A percentile compares a stretch with the other conserved stretches of the same genome.
These are phyloP conservation scores for Heliconius ethilla DNA, from an alignment of 2,888 invertebrate species.

Conservation along the genomic window DNA sequence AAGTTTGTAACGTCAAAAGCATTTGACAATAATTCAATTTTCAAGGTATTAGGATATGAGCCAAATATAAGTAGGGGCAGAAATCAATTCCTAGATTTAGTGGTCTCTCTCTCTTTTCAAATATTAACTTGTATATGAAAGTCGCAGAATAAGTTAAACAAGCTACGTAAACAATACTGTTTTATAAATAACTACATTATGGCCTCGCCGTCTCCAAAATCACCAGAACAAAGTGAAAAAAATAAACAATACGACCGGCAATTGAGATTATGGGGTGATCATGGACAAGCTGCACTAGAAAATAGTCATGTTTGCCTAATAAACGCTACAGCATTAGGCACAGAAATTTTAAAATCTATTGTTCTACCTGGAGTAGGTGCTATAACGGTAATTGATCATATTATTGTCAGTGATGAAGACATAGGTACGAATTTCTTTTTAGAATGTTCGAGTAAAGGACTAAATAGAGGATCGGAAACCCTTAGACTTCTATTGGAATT, in stretches of 20 bases:
- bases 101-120: not conserved
- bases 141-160: not conserved
- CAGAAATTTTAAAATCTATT: slow-evolving; percentile 96
- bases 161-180: not conserved
- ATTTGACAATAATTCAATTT: slow-evolving; percentile 3
- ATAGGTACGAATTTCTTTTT: slow-evolving; percentile 98
- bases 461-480: slow-evolving; percentile 91
- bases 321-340: slow-evolving; percentile 95
- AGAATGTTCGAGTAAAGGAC: slow-evolving; percentile 89
- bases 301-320: slow-evolving; percentile 94
- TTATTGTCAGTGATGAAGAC: slow-evolving; percentile 92
- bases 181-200: slow-evolving; percentile 56
- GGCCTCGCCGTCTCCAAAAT: slow-evolving; percentile 87
- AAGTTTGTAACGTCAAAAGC: not conserved
- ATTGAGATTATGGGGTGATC: slow-evolving; percentile 98
- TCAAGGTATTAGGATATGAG: not conserved
- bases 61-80: not conserved
- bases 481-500: slow-evolving; percentile 92
- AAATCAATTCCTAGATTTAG: not conserved
- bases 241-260: slow-evolving; percentile 91
- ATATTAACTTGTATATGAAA: slow-evolving; percentile 1
- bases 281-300: slow-evolving; percentile 95
- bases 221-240: slow-evolving; percentile 88
- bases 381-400: slow-evolving; percentile 95
- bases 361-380: slow-evolving; percentile 96